Conservation (phyloP, 2,797 vertebrate genomes). For the Parambassis ranga region DNA sequence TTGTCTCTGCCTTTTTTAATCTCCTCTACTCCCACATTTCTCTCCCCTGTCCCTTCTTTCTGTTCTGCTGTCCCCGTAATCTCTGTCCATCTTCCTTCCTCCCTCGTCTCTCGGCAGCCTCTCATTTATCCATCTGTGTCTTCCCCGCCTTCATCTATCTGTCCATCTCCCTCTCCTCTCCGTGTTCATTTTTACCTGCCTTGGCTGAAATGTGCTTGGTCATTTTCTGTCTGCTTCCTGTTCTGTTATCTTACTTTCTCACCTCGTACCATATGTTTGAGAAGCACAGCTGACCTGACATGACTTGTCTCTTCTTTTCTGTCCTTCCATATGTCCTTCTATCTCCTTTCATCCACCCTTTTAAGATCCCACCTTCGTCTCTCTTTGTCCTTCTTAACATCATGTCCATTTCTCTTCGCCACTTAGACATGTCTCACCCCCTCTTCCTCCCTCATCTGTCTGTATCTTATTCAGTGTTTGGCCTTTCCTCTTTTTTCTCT, state of each 20-base stretch:
- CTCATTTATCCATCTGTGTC: conserved; percentile 21
- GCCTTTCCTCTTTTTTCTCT: not conserved
- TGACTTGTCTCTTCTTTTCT: not conserved
- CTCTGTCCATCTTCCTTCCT: conserved; percentile 24
- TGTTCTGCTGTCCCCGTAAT: not conserved
- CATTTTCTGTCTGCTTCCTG: conserved; percentile 14
- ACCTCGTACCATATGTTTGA: not conserved
- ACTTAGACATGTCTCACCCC: not conserved
- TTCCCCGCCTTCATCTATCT: conserved; percentile 14
- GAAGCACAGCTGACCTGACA: conserved; percentile 2
- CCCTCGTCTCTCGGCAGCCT: conserved; percentile 1
- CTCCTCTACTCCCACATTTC: not conserved
- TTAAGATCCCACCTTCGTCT: not conserved
- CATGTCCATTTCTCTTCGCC: not conserved
- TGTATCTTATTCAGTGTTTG: no score
- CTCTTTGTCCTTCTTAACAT: not conserved
- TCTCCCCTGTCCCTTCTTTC: not conserved
- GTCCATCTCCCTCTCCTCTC: conserved; percentile 9
- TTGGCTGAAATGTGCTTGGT: conserved; percentile 25
- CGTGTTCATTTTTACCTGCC: conserved; percentile 4
- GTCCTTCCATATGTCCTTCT: not conserved
- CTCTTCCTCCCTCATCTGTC: not conserved
- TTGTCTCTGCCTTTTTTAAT: no score
- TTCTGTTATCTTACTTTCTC: conserved; percentile 20
- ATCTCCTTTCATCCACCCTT: not conserved